phyloP scores from a whole-genome alignment of 2,888 invertebrate genomes.

The Julus scandinavius region DNA sequence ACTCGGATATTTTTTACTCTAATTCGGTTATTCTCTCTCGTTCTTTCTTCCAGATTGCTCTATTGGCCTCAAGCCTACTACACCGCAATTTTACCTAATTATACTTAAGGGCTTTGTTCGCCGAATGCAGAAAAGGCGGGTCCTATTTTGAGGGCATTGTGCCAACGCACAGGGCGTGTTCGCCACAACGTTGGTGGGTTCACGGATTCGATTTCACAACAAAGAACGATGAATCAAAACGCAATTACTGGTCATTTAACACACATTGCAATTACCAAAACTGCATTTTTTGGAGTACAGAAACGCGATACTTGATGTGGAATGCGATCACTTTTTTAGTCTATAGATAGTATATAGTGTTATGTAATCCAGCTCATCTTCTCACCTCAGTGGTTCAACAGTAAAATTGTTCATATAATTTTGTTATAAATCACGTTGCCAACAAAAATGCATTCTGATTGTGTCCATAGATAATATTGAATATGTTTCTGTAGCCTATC shows the following conservation, averaged over 20 bases:
- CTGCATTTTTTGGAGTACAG: not conserved
- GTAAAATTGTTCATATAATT: too few relatives aligned
- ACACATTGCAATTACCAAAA: not conserved
- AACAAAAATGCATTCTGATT: too few relatives aligned
- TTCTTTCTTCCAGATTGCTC: constrained; percentile 1
- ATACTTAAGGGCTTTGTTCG: constrained; percentile 16
- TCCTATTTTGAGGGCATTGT: constrained; percentile 9
- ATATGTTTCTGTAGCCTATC: too few relatives aligned
- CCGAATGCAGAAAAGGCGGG: not conserved
- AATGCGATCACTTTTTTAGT: not conserved
- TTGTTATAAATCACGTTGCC: too few relatives aligned
- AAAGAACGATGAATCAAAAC: constrained; percentile 42
- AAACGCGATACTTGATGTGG: not conserved
- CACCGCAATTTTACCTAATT: constrained; percentile 23
- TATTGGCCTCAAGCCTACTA: not conserved
- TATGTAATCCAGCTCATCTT: not conserved
- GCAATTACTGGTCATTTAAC: constrained; percentile 29
- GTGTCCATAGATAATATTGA: too few relatives aligned
- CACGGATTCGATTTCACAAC: not conserved
- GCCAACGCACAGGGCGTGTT: constrained; percentile 37
- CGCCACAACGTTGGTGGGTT: not conserved
- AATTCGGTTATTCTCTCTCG: constrained; percentile 3
- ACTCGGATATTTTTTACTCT: not conserved
- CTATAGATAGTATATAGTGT: not conserved
- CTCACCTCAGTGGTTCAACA: too few relatives aligned